phyloP scores from a whole-genome alignment of 2,797 vertebrate genomes.

The Melanotaenia nigrans region DNA sequence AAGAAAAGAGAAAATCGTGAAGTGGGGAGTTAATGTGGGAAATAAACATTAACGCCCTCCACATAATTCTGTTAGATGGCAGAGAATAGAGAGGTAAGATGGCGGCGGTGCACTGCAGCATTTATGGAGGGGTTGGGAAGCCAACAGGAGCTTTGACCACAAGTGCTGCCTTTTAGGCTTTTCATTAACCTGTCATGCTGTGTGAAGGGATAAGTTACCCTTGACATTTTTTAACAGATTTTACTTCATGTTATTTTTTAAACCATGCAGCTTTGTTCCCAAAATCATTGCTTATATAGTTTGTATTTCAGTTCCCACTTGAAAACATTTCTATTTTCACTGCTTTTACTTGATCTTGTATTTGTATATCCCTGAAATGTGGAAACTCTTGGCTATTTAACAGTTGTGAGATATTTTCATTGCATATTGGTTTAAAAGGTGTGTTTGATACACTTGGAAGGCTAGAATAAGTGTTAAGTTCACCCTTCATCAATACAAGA shows the following conservation, averaged over 20 bases:
- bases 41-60: conserved; percentile 19
- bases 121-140: conserved; percentile 64
- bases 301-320: conserved; percentile 27
- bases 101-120: conserved; percentile 95
- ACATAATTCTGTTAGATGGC: conserved; percentile 60
- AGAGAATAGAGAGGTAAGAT: conserved; percentile 87
- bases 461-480: neutral
- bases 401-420: neutral
- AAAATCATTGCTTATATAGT: conserved; percentile 39
- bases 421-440: too few relatives aligned
- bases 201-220: neutral
- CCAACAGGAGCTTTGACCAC: conserved; percentile 39
- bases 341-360: neutral
- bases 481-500: neutral
- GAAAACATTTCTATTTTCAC: conserved; percentile 10
- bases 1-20: neutral
- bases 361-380: neutral
- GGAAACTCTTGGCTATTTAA: neutral
- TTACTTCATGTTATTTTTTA: too few relatives aligned
- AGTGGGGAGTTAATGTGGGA: neutral
- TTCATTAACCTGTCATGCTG: neutral
- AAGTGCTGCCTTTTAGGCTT: conserved; percentile 31
- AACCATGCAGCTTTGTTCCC: neutral
- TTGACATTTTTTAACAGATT: neutral
- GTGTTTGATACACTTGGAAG: neutral